Evolutionary conservation across 2,888 invertebrate genomes (phyloP).

Genomic region (Tridacna crocea): DNA sequence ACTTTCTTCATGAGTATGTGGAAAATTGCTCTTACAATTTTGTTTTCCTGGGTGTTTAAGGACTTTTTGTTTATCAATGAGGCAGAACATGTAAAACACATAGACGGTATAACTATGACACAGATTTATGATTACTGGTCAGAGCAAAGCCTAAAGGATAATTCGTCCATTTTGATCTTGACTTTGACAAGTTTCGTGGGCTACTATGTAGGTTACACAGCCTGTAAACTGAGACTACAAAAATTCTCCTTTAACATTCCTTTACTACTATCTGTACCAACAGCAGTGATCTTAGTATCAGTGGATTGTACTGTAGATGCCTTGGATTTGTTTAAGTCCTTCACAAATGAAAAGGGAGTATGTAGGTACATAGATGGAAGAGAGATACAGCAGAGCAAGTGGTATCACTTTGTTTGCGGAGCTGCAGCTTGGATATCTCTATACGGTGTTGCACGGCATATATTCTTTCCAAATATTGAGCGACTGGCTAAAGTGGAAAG

Average conservation of each 20-base stretch:
- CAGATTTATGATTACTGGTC: constrained; percentile 36
- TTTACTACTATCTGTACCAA: constrained; percentile 82
- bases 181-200: constrained; percentile 64
- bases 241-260: constrained; percentile 84
- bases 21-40: constrained; percentile 56
- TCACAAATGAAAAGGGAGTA: constrained; percentile 40
- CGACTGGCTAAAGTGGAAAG: constrained; percentile 78
- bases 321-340: constrained; percentile 18
- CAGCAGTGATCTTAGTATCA: constrained; percentile 59
- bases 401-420: constrained; percentile 52
- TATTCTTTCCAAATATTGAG: constrained; percentile 78
- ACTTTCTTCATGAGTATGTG: constrained; percentile 50
- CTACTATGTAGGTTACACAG: constrained; percentile 85
- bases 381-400: not conserved
- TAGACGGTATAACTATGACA: constrained; percentile 19
- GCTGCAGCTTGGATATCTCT: constrained; percentile 75
- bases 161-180: constrained; percentile 55
- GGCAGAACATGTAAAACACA: constrained; percentile 3
- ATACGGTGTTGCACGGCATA: constrained; percentile 79
- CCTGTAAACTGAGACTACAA: constrained; percentile 85
- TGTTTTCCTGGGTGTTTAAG: constrained; percentile 43
- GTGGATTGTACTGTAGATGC: constrained; percentile 42
- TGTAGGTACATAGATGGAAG: constrained; percentile 21
- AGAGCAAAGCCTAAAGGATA: constrained; percentile 28
- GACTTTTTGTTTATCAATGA: constrained; percentile 13